Base-by-base conservation (phyloP, 2,888 invertebrate genomes). In the Gonocerus acuteangulatus region DNA sequence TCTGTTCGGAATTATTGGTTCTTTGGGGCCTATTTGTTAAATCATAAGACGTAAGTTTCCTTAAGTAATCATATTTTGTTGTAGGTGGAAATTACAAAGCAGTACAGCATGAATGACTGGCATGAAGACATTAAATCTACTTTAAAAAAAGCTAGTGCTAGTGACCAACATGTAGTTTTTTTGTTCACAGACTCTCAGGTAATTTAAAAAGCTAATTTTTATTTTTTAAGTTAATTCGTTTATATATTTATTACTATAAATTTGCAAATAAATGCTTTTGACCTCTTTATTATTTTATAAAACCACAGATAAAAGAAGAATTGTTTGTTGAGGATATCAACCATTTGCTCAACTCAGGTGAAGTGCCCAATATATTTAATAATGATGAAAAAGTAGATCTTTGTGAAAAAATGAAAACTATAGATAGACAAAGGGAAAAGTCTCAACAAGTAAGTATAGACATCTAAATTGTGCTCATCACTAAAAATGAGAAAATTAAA, bases 301-400 rank as follows among this genome's bases (percentile, higher is more conserved):
- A 67, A 65, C 60, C 51, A 3, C 4, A 60, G 58, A 90, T 94
- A 36, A 94, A 94, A 79, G 87, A 92, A 74, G 94, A 95, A 76
- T 86, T 86, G 1, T 95, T 95, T 71, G 76, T 95, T 52, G 95
- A 95, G 74, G 95, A 95, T 70, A 84, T 95, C 1, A 93, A 89
- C 72, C 95, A 94, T 72, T 81, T 95, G 74, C 75, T 95, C 47
- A 95, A 94, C 73, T 87, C 91, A 0, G 95, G 95, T 2, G 95
- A 95, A 78, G 90, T 95, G 0, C 95, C 95, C 0, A 95, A 94
- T 74, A 80, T 95, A 56, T 95, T 89, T 71, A 79, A 79, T 11
- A 76, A 81, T 3, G 95, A 95, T 69, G 95, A 95, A 71, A 90
- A 88, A 72, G 82, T 85, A 1, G 95, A 95, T 71, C 79, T 95